These are phyloP conservation scores for Notarius quadriscutis DNA, from an alignment of 2,113 vertebrate genomes.

Conservation along the genomic window DNA sequence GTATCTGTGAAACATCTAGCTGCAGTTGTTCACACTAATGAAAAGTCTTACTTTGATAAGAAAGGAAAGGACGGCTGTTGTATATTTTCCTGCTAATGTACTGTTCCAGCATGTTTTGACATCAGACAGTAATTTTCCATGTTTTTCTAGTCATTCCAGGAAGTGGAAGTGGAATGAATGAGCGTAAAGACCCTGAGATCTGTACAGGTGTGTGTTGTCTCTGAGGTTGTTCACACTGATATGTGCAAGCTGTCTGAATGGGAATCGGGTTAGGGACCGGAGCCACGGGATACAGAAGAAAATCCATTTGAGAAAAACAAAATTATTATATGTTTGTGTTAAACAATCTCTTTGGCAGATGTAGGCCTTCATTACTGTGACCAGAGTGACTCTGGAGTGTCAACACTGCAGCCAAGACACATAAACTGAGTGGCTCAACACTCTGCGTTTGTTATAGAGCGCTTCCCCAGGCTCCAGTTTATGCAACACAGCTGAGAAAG, in stretches of 20 bases:
- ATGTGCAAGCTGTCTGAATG: conserved; percentile 36
- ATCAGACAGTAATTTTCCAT: conserved; percentile 28
- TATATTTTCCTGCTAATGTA: conserved; percentile 28
- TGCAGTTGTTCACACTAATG: conserved; percentile 1
- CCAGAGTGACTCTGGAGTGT: conserved; percentile 57
- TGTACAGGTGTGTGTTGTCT: conserved; percentile 24
- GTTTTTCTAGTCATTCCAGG: not conserved
- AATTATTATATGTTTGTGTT: conserved; percentile 66
- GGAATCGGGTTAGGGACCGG: conserved; percentile 43
- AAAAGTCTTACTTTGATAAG: not conserved
- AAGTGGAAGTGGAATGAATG: conserved; percentile 38
- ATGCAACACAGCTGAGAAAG: conserved; percentile 40
- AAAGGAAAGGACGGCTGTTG: conserved; percentile 6
- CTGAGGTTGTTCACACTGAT: conserved; percentile 40
- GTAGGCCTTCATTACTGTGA: conserved; percentile 59
- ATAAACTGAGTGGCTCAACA: conserved; percentile 54
- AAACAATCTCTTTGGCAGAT: conserved; percentile 60
- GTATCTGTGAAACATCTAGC: not conserved
- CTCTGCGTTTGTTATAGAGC: conserved; percentile 50
- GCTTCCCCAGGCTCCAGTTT: conserved; percentile 33
- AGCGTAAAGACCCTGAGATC: conserved; percentile 1
- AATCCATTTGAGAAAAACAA: conserved; percentile 60
- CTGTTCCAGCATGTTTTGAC: conserved; percentile 40
- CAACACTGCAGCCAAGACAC: conserved; percentile 53
- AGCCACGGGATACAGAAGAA: conserved; percentile 50